Conservation (phyloP, 2,113 vertebrate species). For the Nibea coibor region DNA sequence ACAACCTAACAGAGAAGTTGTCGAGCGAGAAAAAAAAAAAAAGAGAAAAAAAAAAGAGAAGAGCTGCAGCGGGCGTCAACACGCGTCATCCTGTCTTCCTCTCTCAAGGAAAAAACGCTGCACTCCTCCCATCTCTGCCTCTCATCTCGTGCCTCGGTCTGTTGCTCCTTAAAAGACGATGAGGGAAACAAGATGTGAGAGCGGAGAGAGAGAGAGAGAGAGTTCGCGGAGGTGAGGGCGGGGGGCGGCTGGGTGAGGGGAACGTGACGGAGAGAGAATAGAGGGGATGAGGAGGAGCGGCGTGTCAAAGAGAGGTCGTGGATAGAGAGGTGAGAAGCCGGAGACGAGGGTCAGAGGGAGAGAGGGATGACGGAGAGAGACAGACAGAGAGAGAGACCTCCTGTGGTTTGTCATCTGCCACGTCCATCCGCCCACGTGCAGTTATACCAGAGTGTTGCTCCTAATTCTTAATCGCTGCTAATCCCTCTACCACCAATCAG, state of each 20-base stretch:
- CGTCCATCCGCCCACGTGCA: slow-evolving; percentile 47
- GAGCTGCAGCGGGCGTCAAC: slow-evolving; percentile 22
- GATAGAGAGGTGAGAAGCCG: not conserved
- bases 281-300: slow-evolving; percentile 5
- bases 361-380: slow-evolving; percentile 6
- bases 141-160: slow-evolving; percentile 26
- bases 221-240: not conserved
- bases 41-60: not conserved
- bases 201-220: slow-evolving; percentile 2
- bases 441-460: slow-evolving; percentile 69
- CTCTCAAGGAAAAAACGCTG: slow-evolving; percentile 65
- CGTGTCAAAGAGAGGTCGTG: slow-evolving; percentile 10
- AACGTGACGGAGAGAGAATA: slow-evolving; percentile 1
- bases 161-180: slow-evolving; percentile 40
- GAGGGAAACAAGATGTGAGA: slow-evolving; percentile 5
- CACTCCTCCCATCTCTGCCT: slow-evolving; percentile 31
- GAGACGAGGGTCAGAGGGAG: slow-evolving; percentile 5
- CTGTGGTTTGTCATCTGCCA: slow-evolving; percentile 69
- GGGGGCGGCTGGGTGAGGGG: not conserved
- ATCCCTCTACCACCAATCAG: slow-evolving; percentile 72
- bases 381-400: slow-evolving; percentile 39
- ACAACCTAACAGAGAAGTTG: not conserved
- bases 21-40: not conserved
- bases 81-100: slow-evolving; percentile 53
- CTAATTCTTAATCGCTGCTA: slow-evolving; percentile 82